A percentile compares a stretch with the other conserved stretches of the same genome.
Evolutionary conservation across 2,797 vertebrate genomes (phyloP).

Genomic region (Brachyalestes nurse): DNA sequence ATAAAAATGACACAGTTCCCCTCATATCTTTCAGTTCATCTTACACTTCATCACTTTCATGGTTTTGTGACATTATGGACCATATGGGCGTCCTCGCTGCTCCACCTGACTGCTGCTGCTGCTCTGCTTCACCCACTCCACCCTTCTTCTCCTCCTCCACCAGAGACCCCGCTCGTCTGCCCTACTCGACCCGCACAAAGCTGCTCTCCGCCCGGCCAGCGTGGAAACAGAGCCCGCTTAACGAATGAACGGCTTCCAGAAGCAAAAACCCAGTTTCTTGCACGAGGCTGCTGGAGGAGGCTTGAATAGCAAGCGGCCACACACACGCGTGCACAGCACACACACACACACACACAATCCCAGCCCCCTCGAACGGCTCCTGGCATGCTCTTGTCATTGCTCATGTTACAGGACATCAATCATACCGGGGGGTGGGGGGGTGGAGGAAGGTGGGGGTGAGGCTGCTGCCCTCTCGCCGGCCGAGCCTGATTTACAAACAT

Average conservation of each 20-base stretch:
- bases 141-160: neutral
- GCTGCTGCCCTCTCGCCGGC: slow-evolving; percentile 83
- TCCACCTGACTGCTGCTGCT: neutral
- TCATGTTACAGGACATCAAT: slow-evolving; percentile 90
- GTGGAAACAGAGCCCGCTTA: too few relatives aligned
- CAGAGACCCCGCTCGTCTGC: slow-evolving; percentile 16
- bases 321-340: slow-evolving; percentile 43
- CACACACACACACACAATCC: slow-evolving; percentile 49
- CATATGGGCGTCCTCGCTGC: neutral
- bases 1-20: neutral
- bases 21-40: neutral
- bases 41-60: neutral
- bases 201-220: slow-evolving; percentile 16
- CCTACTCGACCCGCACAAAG: slow-evolving; percentile 9
- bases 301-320: slow-evolving; percentile 78
- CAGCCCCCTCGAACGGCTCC: slow-evolving; percentile 70
- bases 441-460: slow-evolving; percentile 74
- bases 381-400: slow-evolving; percentile 86
- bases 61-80: neutral
- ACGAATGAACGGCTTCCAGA: slow-evolving; percentile 42
- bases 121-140: neutral
- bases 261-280: slow-evolving; percentile 17
- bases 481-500: slow-evolving; percentile 90
- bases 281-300: slow-evolving; percentile 56
- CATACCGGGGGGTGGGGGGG: slow-evolving; percentile 66